Percentiles rank a stretch among this genome's conserved stretches.
phyloP scores from a whole-genome alignment of 2,113 vertebrate genomes.

The Podocnemis expansa region DNA sequence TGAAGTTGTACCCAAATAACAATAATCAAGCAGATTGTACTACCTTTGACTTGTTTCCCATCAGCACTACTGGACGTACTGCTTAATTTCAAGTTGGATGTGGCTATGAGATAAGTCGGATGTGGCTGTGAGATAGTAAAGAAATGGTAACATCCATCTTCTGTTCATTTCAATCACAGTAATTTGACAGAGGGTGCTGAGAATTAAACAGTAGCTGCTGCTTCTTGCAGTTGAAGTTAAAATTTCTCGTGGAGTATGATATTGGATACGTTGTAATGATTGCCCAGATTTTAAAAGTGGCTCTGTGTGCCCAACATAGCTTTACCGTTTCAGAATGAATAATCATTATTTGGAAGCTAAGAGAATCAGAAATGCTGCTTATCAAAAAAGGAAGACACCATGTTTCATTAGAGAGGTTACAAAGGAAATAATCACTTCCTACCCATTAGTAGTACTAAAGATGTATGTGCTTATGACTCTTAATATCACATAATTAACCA shows the following conservation, averaged over 20 bases:
- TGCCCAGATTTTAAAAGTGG: background rate
- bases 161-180: background rate
- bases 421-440: background rate
- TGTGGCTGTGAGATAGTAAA: background rate
- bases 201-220: background rate
- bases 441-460: background rate
- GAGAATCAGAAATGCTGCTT: background rate
- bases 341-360: background rate
- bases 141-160: background rate
- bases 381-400: background rate
- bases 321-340: conserved; percentile 9
- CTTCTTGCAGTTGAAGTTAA: background rate
- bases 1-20: accelerated
- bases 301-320: background rate
- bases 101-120: conserved; percentile 38
- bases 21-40: background rate
- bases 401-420: background rate
- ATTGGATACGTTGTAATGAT: background rate
- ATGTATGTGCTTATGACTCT: background rate
- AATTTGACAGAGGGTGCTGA: background rate
- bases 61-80: background rate
- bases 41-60: background rate
- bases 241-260: background rate
- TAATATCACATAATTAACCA: background rate
- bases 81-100: conserved; percentile 67